A percentile compares a stretch with the other conserved stretches of the same genome.
Evolutionary conservation across 2,797 vertebrate species (phyloP).

Genomic region (Gouania willdenowi): DNA sequence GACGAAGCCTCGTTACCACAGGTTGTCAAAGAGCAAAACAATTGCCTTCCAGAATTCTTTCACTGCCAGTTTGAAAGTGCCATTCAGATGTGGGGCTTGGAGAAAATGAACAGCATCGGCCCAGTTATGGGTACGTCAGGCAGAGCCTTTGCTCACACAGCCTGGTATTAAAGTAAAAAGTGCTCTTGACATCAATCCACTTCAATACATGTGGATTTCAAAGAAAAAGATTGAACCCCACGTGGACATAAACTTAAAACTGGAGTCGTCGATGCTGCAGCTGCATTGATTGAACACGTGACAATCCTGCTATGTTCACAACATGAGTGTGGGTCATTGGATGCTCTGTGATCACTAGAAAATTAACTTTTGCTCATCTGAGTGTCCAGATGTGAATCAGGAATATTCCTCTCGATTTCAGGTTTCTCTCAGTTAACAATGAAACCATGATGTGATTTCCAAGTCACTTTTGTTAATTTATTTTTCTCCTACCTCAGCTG

Average conservation of each 20-base stretch:
- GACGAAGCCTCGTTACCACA: constrained; percentile 7
- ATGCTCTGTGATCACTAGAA: too few relatives aligned
- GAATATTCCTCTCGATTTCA: too few relatives aligned
- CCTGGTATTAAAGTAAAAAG: constrained; percentile 19
- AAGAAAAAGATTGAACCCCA: constrained; percentile 31
- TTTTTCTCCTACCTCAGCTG: constrained; percentile 69
- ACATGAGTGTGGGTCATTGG: constrained; percentile 10
- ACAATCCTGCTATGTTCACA: constrained; percentile 8
- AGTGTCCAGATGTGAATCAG: too few relatives aligned
- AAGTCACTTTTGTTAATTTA: constrained; percentile 43
- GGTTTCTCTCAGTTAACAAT: constrained; percentile 8
- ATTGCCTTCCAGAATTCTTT: constrained; percentile 22
- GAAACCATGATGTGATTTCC: constrained; percentile 10
- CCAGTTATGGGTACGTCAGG: constrained; percentile 4
- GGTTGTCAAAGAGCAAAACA: constrained; percentile 12
- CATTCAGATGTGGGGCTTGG: constrained; percentile 43
- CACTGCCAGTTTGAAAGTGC: constrained; percentile 59
- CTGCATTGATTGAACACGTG: constrained; percentile 15
- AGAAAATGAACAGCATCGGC: constrained; percentile 21
- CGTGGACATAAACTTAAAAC: constrained; percentile 5
- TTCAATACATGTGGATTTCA: constrained; percentile 5
- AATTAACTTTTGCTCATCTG: constrained; percentile 4
- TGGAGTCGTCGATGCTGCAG: neutral
- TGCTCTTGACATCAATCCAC: neutral
- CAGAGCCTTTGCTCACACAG: constrained; percentile 12